phyloP scores from a whole-genome alignment of 2,113 vertebrate species.

The Carettochelys insculpta region DNA sequence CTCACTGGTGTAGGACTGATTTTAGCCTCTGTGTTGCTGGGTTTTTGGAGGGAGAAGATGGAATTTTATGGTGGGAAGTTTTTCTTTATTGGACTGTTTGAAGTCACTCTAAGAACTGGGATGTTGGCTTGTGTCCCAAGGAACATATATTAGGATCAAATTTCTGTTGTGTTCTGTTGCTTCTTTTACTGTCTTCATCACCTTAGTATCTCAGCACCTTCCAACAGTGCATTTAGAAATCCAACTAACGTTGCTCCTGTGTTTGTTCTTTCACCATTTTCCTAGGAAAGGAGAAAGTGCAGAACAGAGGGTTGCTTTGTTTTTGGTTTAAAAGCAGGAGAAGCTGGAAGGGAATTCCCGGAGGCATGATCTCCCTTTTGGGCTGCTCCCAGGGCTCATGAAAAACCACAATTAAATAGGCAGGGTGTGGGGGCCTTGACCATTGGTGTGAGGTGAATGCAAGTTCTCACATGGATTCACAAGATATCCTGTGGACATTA shows the following conservation, averaged over 20 bases:
- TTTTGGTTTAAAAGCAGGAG: not conserved
- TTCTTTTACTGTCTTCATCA: not conserved
- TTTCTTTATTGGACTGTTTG: not conserved
- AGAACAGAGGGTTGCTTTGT: accelerated
- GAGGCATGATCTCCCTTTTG: no score
- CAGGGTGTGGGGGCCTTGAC: not conserved
- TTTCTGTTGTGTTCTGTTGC: not conserved
- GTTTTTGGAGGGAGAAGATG: not conserved
- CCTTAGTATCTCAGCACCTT: not conserved
- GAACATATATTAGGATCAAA: not conserved
- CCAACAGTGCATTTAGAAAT: not conserved
- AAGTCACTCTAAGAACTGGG: not conserved
- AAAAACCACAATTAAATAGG: not conserved
- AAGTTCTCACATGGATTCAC: not conserved
- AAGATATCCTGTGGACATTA: accelerated
- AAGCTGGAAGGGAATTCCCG: not conserved
- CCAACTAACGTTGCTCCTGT: not conserved
- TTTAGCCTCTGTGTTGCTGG: not conserved
- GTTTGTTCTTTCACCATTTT: not conserved
- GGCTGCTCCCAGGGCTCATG: not conserved
- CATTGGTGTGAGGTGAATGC: not conserved
- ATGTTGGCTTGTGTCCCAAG: not conserved
- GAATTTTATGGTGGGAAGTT: not conserved
- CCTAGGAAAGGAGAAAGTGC: not conserved
- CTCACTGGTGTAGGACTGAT: not conserved